Evolutionary conservation across 1,140 invertebrate species (phyloP), one percentile per base, ranked within the genome.

Genomic region (Eurosta solidaginis): DNA sequence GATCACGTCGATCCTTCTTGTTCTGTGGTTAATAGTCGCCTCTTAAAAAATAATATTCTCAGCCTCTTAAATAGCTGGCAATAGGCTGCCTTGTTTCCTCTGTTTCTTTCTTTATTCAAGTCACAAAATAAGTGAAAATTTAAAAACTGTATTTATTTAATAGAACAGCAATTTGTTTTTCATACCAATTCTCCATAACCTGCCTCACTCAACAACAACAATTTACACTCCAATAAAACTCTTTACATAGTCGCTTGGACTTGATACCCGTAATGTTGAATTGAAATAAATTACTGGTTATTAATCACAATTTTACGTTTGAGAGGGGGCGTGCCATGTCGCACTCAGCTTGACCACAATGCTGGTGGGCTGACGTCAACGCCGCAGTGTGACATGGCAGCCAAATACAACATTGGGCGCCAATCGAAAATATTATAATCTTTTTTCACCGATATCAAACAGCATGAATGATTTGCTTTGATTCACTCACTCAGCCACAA

Each of bases 241-340:
- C n/a, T n/a, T n/a, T n/a, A n/a, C 3, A 14, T 17, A 14, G 9
- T 5, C 0, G 14, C 14, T 17, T 6, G 1, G 36, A 29, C 9
- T 3, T 22, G 45, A 47, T 45, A 25, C 40, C 20, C 27, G 27
- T 47, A 74, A 14, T 27, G n/a, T 2, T 25, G 22, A 9, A 74
- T 74, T 22, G 10, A 74, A 47, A 74, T 47, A 74, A 47, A 74
- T 74, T 47, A 22, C 12, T 22, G 17, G 27, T 27, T 20, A 74
- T 74, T 74, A 47, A 45, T 74, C 44, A 74, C 73, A 45, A 45
- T 74, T 74, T 33, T 9, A 2, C 42, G 2, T 42, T n/a, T 74
- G 22, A 29, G n/a, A n/a, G 12, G 10, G 10, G 59, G 17, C 27
- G 14, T 22, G 36, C 3, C n/a, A 25, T n/a, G 17, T 25, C 5